These are phyloP conservation scores for Canis aureus DNA, from an alignment of 2,113 vertebrate genomes.

Conservation along the genomic window DNA sequence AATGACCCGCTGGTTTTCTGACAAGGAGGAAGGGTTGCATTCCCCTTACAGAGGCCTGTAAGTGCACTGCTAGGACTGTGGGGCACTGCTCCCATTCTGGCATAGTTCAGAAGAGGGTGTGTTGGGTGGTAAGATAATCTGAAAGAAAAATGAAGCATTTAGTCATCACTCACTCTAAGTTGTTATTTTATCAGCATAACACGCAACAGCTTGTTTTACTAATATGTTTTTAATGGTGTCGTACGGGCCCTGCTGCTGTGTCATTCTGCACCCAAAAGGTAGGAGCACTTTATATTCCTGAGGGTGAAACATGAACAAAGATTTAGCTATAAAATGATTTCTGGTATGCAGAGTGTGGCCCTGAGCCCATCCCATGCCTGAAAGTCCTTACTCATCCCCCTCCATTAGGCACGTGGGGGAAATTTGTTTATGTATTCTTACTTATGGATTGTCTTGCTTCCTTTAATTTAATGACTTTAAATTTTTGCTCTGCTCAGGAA, in stretches of 20 bases:
- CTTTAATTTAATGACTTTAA: not conserved
- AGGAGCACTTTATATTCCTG: constrained; percentile 3
- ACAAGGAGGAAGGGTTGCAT: not conserved
- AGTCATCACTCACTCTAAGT: constrained; percentile 4
- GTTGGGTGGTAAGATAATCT: not conserved
- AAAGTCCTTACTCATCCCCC: not conserved
- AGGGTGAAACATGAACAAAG: not conserved
- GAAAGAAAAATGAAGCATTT: constrained; percentile 27
- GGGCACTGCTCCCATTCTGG: not conserved
- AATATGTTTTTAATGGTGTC: constrained; percentile 32
- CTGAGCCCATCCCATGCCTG: not conserved
- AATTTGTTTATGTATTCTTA: not conserved
- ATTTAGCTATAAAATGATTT: constrained; percentile 13
- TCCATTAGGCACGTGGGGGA: not conserved
- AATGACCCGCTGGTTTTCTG: not conserved
- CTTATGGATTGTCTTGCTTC: not conserved
- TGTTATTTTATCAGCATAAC: constrained; percentile 53
- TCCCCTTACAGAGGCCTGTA: not conserved
- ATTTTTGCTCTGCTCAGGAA: not conserved
- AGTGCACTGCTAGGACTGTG: not conserved
- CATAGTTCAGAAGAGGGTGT: constrained; percentile 21
- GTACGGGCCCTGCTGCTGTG: not conserved
- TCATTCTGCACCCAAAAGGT: constrained; percentile 33
- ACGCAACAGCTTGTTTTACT: constrained; percentile 64
- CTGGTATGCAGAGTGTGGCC: constrained; percentile 36